These are phyloP conservation scores for Marasmarcha lunaedactyla DNA, from an alignment of 2,888 invertebrate species.

Conservation along the genomic window DNA sequence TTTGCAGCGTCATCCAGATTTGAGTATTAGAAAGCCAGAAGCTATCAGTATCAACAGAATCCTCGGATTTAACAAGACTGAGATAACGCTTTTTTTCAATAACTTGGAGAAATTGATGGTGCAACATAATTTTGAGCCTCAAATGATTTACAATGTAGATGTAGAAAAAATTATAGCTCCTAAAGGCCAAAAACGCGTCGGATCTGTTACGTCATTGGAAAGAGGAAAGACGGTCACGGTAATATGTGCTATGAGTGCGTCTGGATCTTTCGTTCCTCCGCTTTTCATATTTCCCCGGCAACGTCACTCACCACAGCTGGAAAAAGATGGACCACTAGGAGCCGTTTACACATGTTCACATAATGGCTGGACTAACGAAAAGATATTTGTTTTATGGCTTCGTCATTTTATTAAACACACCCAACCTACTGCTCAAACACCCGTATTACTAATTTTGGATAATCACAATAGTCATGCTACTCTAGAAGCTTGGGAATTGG, in stretches of 20 bases:
- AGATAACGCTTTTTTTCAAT: slow-evolving; percentile 12
- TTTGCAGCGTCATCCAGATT: slow-evolving; percentile 17
- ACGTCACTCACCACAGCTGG: too few species aligned
- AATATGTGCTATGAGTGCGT: too few species aligned
- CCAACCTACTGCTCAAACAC: slow-evolving; percentile 8
- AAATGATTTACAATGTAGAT: slow-evolving; percentile 13
- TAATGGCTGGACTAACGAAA: slow-evolving; percentile 12
- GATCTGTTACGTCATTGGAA: too few species aligned
- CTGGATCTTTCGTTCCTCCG: too few species aligned
- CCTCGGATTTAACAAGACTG: slow-evolving; percentile 14
- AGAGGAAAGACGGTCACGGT: too few species aligned
- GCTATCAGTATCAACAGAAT: slow-evolving; percentile 13
- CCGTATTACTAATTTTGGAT: slow-evolving; percentile 8
- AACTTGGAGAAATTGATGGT: slow-evolving; percentile 14
- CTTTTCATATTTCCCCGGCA: too few species aligned
- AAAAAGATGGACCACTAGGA: slow-evolving; percentile 10
- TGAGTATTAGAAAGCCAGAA: slow-evolving; percentile 18
- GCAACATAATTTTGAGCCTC: slow-evolving; percentile 8
- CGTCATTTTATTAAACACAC: slow-evolving; percentile 4
- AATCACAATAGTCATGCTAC: slow-evolving; percentile 10
- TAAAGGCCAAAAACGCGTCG: slow-evolving; percentile 14
- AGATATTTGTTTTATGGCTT: too few species aligned
- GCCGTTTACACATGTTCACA: slow-evolving; percentile 13
- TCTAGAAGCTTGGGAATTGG: slow-evolving; percentile 6
- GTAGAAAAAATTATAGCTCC: slow-evolving; percentile 14